phyloP scores from a whole-genome alignment of 2,888 invertebrate genomes.

The Rosalia funebris region DNA sequence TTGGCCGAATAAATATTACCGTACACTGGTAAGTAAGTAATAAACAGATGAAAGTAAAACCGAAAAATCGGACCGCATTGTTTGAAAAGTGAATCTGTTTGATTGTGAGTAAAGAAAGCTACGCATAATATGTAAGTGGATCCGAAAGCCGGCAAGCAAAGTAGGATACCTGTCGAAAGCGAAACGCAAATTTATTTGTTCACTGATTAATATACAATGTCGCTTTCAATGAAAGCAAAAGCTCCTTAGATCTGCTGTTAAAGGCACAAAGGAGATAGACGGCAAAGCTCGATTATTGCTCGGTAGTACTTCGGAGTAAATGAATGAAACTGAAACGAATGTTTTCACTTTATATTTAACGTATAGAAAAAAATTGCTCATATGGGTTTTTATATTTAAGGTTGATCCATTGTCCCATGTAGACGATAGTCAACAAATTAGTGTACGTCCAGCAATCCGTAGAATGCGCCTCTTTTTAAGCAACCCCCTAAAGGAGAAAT shows the following conservation, averaged over 20 bases:
- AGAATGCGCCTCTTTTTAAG: too few species aligned
- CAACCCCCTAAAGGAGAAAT: too few species aligned
- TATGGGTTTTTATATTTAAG: too few species aligned
- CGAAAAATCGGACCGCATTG: conserved; percentile 30
- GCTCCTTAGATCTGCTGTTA: conserved; percentile 2
- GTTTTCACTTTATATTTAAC: too few species aligned
- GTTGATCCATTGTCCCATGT: too few species aligned
- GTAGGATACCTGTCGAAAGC: conserved; percentile 23
- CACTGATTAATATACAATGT: conserved; percentile 10
- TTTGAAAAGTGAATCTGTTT: conserved; percentile 41
- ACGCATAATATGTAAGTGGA: not conserved
- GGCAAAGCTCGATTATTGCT: too few species aligned
- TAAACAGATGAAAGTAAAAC: conserved; percentile 31
- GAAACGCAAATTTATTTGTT: conserved; percentile 20
- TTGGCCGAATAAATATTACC: conserved; percentile 4
- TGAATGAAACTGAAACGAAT: too few species aligned
- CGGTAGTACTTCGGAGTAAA: too few species aligned
- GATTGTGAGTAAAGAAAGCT: conserved; percentile 6
- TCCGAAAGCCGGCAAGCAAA: conserved; percentile 3
- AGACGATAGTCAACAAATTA: too few species aligned
- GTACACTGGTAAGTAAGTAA: conserved; percentile 7
- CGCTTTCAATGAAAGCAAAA: conserved; percentile 19
- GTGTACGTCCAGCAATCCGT: too few species aligned
- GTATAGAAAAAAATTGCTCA: too few species aligned
- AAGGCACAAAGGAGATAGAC: too few species aligned